Percentiles rank a stretch among this genome's conserved stretches.
phyloP scores from a whole-genome alignment of 64 coral and sea anemone species.

The Actinia equina region DNA sequence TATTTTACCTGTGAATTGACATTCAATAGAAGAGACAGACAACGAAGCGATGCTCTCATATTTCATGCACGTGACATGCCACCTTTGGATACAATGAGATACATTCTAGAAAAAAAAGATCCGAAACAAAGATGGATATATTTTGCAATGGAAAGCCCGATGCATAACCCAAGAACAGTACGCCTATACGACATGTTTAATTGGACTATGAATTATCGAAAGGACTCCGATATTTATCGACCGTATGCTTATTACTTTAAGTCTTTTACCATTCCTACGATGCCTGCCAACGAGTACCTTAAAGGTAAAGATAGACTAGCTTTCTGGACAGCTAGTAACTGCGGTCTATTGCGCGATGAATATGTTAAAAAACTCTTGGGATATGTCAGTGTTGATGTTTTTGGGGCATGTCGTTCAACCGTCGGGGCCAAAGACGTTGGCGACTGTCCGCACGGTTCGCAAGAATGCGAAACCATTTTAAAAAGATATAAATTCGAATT shows the following conservation, averaged over 20 bases:
- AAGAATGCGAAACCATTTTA: slow-evolving; percentile 22
- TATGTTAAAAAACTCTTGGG: slow-evolving; percentile 18
- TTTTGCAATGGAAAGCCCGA: slow-evolving; percentile 29
- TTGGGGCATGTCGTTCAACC: slow-evolving; percentile 19
- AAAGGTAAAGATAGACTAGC: slow-evolving; percentile 34
- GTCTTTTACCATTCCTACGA: neutral
- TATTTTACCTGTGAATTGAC: slow-evolving; percentile 21
- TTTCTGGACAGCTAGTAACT: slow-evolving; percentile 25
- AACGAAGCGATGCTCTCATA: slow-evolving; percentile 22
- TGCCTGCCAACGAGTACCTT: slow-evolving; percentile 11
- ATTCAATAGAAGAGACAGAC: slow-evolving; percentile 21
- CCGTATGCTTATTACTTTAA: slow-evolving; percentile 43
- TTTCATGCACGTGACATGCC: slow-evolving; percentile 37
- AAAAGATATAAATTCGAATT: slow-evolving; percentile 54
- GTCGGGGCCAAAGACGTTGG: neutral
- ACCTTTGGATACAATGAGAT: neutral
- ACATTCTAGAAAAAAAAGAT: neutral
- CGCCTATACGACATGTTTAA: slow-evolving; percentile 22
- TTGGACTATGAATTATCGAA: slow-evolving; percentile 68
- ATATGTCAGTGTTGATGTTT: slow-evolving; percentile 28
- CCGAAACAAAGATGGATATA: slow-evolving; percentile 29
- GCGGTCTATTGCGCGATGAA: neutral
- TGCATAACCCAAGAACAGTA: neutral
- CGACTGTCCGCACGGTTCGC: slow-evolving; percentile 12
- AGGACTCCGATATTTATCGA: slow-evolving; percentile 51